Conservation (phyloP, 2,797 vertebrate species). For the Lepidocolaptes lacrymiger region DNA sequence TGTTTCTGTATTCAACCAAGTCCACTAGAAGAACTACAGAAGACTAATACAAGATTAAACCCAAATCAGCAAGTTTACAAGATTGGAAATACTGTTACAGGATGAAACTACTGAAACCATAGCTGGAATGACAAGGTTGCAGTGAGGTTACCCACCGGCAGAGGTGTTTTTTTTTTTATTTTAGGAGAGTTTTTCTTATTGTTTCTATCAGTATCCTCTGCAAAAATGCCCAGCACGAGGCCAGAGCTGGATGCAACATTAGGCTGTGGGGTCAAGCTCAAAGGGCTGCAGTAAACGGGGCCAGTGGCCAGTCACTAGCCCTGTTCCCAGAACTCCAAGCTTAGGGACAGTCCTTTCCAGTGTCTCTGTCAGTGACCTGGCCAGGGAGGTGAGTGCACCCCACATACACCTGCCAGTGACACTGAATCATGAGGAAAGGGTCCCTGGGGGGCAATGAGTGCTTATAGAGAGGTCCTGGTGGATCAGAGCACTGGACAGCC, state of each 20-base stretch:
- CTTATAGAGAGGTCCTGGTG: background rate
- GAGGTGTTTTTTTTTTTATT: background rate
- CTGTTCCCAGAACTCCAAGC: background rate
- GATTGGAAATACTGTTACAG: background rate
- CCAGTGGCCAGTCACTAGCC: background rate
- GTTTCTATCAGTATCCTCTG: background rate
- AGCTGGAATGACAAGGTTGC: background rate
- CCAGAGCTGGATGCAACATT: background rate
- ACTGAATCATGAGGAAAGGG: background rate
- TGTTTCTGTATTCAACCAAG: background rate
- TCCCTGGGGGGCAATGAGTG: rapidly evolving
- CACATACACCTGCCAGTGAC: rapidly evolving
- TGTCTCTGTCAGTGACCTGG: background rate
- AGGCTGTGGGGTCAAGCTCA: background rate
- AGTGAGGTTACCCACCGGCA: background rate
- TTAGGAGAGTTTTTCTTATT: background rate
- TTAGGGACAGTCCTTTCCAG: background rate
- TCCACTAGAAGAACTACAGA: background rate
- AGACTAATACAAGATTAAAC: background rate
- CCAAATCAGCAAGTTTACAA: background rate
- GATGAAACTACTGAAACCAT: rapidly evolving
- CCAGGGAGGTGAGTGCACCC: background rate
- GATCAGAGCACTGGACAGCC: background rate
- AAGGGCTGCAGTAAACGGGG: background rate
- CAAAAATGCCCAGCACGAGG: background rate